Percentiles rank a stretch among this genome's conserved stretches.
Evolutionary conservation across 1,140 invertebrate species (phyloP).

Genomic region (Holcopasites calliopsidis): DNA sequence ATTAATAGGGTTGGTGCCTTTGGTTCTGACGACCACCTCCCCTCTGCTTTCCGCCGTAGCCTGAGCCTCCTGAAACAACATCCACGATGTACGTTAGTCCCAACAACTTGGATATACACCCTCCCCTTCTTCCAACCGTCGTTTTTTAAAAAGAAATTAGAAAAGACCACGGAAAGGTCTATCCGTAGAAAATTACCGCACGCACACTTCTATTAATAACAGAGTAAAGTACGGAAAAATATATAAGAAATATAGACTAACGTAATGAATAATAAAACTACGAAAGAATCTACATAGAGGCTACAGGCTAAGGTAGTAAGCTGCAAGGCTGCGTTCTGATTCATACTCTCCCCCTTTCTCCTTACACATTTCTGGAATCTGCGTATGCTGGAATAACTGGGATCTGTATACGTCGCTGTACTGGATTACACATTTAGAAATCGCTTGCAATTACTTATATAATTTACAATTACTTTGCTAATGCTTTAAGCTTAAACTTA

Average conservation of each 20-base stretch:
- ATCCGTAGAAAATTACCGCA: slow-evolving; percentile 61
- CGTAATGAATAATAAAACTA: slow-evolving; percentile 56
- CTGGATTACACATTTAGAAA: slow-evolving; percentile 4
- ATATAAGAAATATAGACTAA: slow-evolving; percentile 44
- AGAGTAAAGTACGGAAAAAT: slow-evolving; percentile 49
- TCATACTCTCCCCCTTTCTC: slow-evolving; percentile 62
- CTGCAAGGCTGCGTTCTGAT: slow-evolving; percentile 70
- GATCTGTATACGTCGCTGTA: slow-evolving; percentile 8
- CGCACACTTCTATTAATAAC: slow-evolving; percentile 62
- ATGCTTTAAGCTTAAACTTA: slow-evolving; percentile 3
- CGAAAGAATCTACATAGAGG: slow-evolving; percentile 74
- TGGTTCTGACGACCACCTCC: slow-evolving; percentile 85
- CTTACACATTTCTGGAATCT: slow-evolving; percentile 61
- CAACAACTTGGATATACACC: slow-evolving; percentile 82
- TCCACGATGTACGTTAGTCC: slow-evolving; percentile 80
- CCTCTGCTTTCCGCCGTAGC: slow-evolving; percentile 82
- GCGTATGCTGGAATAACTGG: slow-evolving; percentile 55
- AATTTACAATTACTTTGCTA: slow-evolving; percentile 15
- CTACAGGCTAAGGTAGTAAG: slow-evolving; percentile 80
- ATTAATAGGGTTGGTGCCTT: slow-evolving; percentile 89
- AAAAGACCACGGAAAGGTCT: slow-evolving; percentile 48
- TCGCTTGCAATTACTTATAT: slow-evolving; percentile 23
- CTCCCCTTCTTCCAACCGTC: slow-evolving; percentile 65
- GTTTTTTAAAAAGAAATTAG: slow-evolving; percentile 43
- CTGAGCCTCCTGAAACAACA: slow-evolving; percentile 82